phyloP scores from a whole-genome alignment of 2,113 vertebrate species.

The Piaya cayana region DNA sequence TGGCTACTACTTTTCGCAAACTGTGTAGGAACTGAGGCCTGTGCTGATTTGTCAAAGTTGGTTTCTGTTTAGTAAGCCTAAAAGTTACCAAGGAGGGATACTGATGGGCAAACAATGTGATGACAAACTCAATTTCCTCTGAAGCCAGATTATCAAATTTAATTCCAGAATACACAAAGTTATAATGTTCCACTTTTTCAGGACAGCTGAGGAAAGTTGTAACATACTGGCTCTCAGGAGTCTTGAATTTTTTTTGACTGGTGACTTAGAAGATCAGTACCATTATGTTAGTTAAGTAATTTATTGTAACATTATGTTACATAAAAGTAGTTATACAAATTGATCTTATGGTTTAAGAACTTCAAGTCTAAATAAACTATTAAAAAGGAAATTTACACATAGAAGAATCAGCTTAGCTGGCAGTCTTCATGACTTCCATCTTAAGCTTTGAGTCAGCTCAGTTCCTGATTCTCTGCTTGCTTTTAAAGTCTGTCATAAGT shows the following conservation, averaged over 20 bases:
- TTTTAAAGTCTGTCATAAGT: background rate
- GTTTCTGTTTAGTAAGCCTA: background rate
- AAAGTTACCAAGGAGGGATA: background rate
- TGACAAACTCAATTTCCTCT: background rate
- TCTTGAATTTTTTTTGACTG: background rate
- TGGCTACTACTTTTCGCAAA: background rate
- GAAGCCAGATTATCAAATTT: background rate
- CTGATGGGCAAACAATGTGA: background rate
- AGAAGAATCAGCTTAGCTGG: background rate
- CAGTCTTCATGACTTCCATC: background rate
- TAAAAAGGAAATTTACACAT: background rate
- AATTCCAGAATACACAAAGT: background rate
- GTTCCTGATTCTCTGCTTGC: background rate
- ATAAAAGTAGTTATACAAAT: background rate
- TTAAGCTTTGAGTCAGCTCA: background rate
- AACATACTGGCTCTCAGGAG: background rate
- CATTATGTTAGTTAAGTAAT: background rate
- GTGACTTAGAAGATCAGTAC: accelerated
- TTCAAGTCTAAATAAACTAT: background rate
- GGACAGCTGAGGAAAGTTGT: background rate
- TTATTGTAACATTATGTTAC: background rate
- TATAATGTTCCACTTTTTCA: background rate
- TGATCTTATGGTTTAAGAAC: background rate
- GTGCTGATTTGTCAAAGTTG: background rate
- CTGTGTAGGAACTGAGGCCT: background rate